phyloP scores from a whole-genome alignment of 2,888 invertebrate species.

The Limnephilus rhombicus region DNA sequence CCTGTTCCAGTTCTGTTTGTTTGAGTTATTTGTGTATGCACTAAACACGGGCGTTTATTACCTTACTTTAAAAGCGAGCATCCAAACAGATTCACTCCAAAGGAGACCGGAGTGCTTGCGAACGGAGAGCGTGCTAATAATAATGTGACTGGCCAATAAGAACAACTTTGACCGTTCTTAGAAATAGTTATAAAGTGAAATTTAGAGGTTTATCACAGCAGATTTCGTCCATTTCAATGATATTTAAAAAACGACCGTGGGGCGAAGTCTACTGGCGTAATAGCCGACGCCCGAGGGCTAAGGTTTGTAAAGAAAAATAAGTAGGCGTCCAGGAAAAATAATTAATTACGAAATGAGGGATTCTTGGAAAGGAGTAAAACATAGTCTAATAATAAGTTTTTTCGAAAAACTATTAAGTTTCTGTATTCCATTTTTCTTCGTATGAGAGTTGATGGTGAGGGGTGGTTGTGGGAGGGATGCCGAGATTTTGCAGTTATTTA shows the following conservation, averaged over 20 bases:
- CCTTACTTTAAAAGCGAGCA: slow-evolving; percentile 19
- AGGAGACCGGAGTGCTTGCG: neutral
- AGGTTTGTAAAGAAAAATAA: neutral
- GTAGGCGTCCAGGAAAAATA: neutral
- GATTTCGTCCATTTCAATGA: neutral
- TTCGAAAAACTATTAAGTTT: too few species aligned
- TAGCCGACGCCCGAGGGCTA: too few species aligned
- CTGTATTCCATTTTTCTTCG: too few species aligned
- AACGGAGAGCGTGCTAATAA: neutral
- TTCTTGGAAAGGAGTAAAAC: too few species aligned
- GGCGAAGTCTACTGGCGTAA: too few species aligned
- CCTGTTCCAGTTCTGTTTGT: neutral
- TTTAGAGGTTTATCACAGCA: neutral
- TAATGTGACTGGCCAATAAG: neutral
- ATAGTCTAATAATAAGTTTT: too few species aligned
- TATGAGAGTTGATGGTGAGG: too few species aligned
- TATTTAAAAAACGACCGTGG: neutral
- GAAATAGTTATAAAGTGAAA: neutral
- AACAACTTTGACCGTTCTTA: neutral
- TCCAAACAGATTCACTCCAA: neutral
- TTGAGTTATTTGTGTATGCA: slow-evolving; percentile 4
- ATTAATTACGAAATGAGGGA: neutral
- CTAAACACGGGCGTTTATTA: slow-evolving; percentile 7
- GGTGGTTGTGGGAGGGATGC: too few species aligned
- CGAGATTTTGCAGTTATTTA: too few species aligned